phyloP scores from a whole-genome alignment of 2,113 vertebrate genomes.

The Pseudonaja textilis region DNA sequence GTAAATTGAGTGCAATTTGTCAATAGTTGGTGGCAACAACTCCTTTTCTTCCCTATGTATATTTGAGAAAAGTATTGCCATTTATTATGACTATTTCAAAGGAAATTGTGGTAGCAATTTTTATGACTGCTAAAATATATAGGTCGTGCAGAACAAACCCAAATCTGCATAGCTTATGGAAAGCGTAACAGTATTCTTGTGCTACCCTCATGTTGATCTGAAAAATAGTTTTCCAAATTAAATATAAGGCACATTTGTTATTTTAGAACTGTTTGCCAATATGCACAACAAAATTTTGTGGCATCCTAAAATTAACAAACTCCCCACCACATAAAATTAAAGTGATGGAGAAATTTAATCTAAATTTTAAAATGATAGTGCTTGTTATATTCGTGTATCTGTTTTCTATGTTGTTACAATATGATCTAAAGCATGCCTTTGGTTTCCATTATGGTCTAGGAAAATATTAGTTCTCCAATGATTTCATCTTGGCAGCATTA shows the following conservation, averaged over 20 bases:
- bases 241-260: not conserved
- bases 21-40: not conserved
- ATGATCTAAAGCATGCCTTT: not conserved
- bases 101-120: fast-evolving
- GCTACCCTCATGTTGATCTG: fast-evolving
- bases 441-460: not conserved
- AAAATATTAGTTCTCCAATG: not conserved
- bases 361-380: not conserved
- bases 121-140: not conserved
- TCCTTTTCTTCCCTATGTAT: not conserved
- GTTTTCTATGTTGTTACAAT: slow-evolving; percentile 5
- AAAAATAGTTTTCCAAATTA: not conserved
- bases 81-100: not conserved
- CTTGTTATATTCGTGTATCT: not conserved
- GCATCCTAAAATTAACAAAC: not conserved
- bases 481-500: not conserved
- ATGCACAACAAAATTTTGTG: not conserved
- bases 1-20: not conserved
- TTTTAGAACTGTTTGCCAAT: not conserved
- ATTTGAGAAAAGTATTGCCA: not conserved
- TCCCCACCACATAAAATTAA: not conserved
- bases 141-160: not conserved
- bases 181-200: not conserved
- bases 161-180: slow-evolving; percentile 1
- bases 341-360: not conserved